Evolutionary conservation across 1,140 invertebrate species (phyloP).

Genomic region (Patella vulgata): DNA sequence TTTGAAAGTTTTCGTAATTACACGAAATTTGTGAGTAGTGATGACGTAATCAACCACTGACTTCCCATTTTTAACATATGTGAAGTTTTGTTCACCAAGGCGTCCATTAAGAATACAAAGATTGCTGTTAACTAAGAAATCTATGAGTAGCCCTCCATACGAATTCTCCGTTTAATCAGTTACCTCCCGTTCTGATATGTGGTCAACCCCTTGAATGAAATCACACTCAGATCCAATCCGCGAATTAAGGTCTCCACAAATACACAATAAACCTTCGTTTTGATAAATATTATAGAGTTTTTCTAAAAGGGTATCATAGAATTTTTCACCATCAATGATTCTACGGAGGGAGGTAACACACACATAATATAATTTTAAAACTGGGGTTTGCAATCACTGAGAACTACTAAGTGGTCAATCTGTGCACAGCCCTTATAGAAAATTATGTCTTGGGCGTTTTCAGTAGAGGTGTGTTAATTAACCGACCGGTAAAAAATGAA

Average conservation of each 20-base stretch:
- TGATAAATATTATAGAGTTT: too few relatives aligned
- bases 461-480: too few relatives aligned
- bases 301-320: too few relatives aligned
- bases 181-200: slow-evolving; percentile 6
- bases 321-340: too few relatives aligned
- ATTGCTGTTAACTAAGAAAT: slow-evolving; percentile 12
- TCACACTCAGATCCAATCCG: slow-evolving; percentile 8
- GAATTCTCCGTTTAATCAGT: slow-evolving; percentile 6
- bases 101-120: slow-evolving; percentile 17
- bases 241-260: slow-evolving; percentile 7
- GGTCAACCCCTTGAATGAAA: slow-evolving; percentile 15
- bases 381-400: too few relatives aligned
- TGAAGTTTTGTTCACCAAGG: slow-evolving; percentile 12
- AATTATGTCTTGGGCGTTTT: too few relatives aligned
- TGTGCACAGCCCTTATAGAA: too few relatives aligned
- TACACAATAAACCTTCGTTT: background rate
- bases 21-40: background rate
- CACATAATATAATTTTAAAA: too few relatives aligned
- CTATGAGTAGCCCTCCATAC: slow-evolving; percentile 6
- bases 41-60: slow-evolving; percentile 17
- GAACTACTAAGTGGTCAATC: too few relatives aligned
- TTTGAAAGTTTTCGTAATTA: background rate
- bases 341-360: too few relatives aligned
- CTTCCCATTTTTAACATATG: slow-evolving; percentile 5
- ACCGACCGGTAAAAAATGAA: too few relatives aligned